Evolutionary conservation across 2,113 vertebrate species (phyloP), one percentile per base, ranked within the genome.

Genomic region (Delphinapterus leucas): DNA sequence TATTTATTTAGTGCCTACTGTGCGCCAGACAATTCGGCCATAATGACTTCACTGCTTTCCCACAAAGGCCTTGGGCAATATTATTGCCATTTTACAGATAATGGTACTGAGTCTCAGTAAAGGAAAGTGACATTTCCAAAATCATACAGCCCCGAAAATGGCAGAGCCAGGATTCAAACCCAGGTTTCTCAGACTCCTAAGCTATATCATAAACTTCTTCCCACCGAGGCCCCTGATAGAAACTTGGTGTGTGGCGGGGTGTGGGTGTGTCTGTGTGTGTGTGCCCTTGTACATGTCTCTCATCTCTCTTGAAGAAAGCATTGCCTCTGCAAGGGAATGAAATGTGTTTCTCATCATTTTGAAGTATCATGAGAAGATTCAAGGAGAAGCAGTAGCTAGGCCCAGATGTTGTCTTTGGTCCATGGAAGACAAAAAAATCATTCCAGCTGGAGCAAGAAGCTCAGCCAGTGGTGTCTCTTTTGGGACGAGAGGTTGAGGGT

Each of bases 321-420:
- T 63, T 38, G 36, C 74, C 41, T 2, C 87, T 20, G 95, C 98
- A 97, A 97, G 96, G 97, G 97, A 91, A 95, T 97, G 95, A 96
- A 98, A 98, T 98, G 95, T 98, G 98, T 98, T 98, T 99, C 95
- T 98, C 98, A 98, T 98, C 97, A 91, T 93, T 97, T 98, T 67
- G 97, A 97, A 95, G 97, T 96, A 95, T 96, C 97, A 97, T 92
- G 98, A 93, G 95, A 98, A 97, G 98, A 98, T 97, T 97, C 96
- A 95, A 97, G 98, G 93, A 98, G 98, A 98, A 98, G 98, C 98
- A 97, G 98, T 98, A 98, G 98, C 98, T 97, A 98, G 97, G 94
- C 97, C 98, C 98, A 98, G 98, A 98, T 98, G 98, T 98, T 98
- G 95, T 95, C 97, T 97, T 97, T 95, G 15, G 97, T 88, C 96